Percentiles rank a stretch among this genome's conserved stretches.
Conservation (phyloP, 2,113 vertebrate genomes). For the Desmodus rotundus region DNA sequence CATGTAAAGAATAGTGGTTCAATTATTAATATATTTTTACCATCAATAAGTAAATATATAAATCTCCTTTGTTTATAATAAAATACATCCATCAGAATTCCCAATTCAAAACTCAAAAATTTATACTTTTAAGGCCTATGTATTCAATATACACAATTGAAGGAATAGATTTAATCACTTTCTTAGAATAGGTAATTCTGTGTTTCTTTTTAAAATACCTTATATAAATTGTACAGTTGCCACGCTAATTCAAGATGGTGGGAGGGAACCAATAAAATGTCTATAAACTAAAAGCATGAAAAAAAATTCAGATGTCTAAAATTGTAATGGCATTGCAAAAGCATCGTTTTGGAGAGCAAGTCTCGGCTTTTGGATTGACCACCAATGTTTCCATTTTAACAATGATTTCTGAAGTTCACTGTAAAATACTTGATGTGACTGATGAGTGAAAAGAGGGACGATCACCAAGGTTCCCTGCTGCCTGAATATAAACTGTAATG, state of each 20-base stretch:
- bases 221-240: slow-evolving; percentile 19
- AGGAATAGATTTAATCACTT: neutral
- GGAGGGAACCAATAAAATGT: neutral
- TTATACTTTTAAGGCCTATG: neutral
- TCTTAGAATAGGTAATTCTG: slow-evolving; percentile 13
- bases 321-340: slow-evolving; percentile 47
- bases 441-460: neutral
- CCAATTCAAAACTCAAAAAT: slow-evolving; percentile 44
- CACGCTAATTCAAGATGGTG: slow-evolving; percentile 13
- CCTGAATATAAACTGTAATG: neutral
- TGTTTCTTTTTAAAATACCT: slow-evolving; percentile 16
- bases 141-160: slow-evolving; percentile 42
- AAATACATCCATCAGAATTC: neutral
- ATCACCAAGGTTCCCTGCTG: neutral
- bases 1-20: slow-evolving; percentile 41
- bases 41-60: slow-evolving; percentile 46
- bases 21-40: slow-evolving; percentile 44
- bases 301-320: neutral
- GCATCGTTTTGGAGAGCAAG: neutral
- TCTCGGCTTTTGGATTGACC: neutral
- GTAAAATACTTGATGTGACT: neutral
- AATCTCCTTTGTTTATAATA: slow-evolving; percentile 34
- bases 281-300: slow-evolving; percentile 46
- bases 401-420: neutral
- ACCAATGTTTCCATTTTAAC: neutral